Evolutionary conservation across 2,797 vertebrate genomes (phyloP).

Genomic region (Poecilia wingei): DNA sequence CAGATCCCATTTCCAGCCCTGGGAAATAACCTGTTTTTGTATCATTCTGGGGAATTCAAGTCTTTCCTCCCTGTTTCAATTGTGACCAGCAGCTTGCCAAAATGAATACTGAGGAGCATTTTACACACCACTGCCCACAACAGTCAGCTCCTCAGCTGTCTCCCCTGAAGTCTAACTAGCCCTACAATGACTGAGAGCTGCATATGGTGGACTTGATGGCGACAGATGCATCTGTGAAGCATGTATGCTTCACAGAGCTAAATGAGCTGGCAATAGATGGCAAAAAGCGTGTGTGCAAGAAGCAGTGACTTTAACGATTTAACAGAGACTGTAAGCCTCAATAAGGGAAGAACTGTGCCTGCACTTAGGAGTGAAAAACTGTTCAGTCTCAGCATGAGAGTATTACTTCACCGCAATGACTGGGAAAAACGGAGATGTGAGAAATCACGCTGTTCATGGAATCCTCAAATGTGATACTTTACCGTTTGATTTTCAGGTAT

Average conservation of each 20-base stretch:
- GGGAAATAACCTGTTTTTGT: neutral
- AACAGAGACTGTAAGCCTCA: constrained; percentile 18
- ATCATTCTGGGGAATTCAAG: neutral
- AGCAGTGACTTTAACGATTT: constrained; percentile 29
- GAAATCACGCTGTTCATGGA: constrained; percentile 1
- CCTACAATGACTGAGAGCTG: constrained; percentile 43
- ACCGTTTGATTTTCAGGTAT: constrained; percentile 9
- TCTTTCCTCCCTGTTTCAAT: neutral
- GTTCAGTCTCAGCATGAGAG: constrained; percentile 4
- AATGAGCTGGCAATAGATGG: constrained; percentile 51
- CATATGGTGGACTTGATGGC: constrained; percentile 57
- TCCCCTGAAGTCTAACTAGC: constrained; percentile 29
- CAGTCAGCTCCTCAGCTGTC: constrained; percentile 36
- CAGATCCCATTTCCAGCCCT: neutral
- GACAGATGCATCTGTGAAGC: constrained; percentile 59
- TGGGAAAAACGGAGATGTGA: neutral
- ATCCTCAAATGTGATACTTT: constrained; percentile 1
- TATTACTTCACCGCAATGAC: constrained; percentile 13
- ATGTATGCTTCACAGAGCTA: constrained; percentile 34
- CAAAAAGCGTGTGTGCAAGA: constrained; percentile 9
- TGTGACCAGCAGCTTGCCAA: constrained; percentile 46
- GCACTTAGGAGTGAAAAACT: constrained; percentile 13
- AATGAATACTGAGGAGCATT: constrained; percentile 42
- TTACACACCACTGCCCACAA: constrained; percentile 50
- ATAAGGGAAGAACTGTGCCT: constrained; percentile 23